Base-by-base conservation (phyloP, 2,113 vertebrate genomes). In the Egretta garzetta region DNA sequence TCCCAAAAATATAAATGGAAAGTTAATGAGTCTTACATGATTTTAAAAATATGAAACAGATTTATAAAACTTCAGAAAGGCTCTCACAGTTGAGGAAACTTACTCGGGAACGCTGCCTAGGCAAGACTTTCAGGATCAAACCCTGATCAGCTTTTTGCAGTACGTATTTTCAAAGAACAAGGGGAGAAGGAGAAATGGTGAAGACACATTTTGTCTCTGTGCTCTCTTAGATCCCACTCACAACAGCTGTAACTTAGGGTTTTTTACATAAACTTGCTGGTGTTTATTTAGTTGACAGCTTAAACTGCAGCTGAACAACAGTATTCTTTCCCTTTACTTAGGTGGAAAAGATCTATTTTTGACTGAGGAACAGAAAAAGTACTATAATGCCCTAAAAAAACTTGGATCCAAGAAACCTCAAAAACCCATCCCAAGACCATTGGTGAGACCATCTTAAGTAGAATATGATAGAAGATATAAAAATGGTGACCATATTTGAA, bases 341-440 rank as follows among this genome's bases (percentile, higher is more conserved):
- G 99, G 99, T 97, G 99, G 99, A 80, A 99, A 99, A 96, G 99
- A 99, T 82, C 98, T 99, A 70, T 99, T 99, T 97, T 99, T 99
- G 98, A 99, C 99, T 5, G 99, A 99, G 75, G 99, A 99, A 76
- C 99, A 99, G 98, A 99, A 99, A 95, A 99, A 99, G 95, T 99
- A 99, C 85, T 99, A 99, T 53, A 99, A 99, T 55, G 99, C 99
- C 7, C 99, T 99, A 98, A 99, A 99, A 98, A 99, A 99, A 90
- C 96, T 99, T 80, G 99, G 99, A 95, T 98, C 98, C 39, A 99
- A 99, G 97, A 99, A 99, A 88, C 99, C 99, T 64, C 98, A 99
- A 95, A 99, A 99, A 87, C 99, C 99, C 22, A 99, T 99, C 92
- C 99, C 99, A 96, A 98, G 98, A 73, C 99, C 99, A 80, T 50